Evolutionary conservation across 1,140 invertebrate genomes (phyloP).

Genomic region (Aphelenchoides besseyi): DNA sequence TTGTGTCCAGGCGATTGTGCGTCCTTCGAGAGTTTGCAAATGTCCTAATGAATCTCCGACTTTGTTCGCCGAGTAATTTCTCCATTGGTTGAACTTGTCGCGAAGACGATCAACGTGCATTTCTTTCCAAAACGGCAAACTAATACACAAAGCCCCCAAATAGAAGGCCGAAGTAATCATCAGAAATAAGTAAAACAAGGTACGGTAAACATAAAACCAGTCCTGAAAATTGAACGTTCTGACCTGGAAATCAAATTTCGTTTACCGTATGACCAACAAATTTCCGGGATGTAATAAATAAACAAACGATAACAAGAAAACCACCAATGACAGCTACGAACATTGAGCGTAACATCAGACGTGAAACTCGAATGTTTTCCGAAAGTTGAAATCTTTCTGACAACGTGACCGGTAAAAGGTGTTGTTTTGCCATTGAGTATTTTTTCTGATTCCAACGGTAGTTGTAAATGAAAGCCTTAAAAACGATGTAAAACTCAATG

Average conservation of each 20-base stretch:
- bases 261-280: not conserved
- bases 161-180: slow-evolving; percentile 1
- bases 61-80: not conserved
- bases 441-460: not conserved
- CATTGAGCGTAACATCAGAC: not conserved
- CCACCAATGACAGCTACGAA: not conserved
- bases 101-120: not conserved
- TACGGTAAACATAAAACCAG: not conserved
- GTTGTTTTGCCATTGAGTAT: not conserved
- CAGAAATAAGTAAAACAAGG: not conserved
- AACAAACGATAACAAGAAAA: not conserved
- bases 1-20: not conserved
- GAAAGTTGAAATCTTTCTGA: not conserved
- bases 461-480: slow-evolving; percentile 3
- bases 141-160: not conserved
- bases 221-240: slow-evolving; percentile 9
- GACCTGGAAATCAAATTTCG: too few relatives aligned
- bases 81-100: not conserved
- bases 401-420: not conserved
- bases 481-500: too few relatives aligned
- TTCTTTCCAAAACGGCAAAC: slow-evolving; percentile 9
- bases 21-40: not conserved
- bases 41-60: not conserved
- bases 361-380: not conserved
- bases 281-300: not conserved